Conservation (phyloP, 1,140 invertebrate genomes). For the Pantala flavescens region DNA sequence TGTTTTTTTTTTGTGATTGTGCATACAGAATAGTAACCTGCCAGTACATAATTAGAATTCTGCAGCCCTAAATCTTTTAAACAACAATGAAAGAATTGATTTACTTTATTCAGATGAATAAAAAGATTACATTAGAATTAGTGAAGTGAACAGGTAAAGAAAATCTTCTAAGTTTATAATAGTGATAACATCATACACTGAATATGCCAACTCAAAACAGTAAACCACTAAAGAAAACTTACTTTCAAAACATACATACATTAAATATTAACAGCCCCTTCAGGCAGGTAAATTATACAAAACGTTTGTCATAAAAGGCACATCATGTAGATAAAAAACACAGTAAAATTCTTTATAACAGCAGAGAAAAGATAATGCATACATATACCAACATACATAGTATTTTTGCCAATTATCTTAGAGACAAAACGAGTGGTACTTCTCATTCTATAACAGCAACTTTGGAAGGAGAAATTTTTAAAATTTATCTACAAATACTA, state of each 20-base stretch:
- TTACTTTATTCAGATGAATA: slow-evolving; percentile 13
- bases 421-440: no score
- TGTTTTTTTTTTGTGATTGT: no score
- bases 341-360: neutral
- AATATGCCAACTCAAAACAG: neutral
- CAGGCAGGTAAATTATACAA: neutral
- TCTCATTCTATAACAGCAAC: neutral
- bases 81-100: neutral
- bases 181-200: neutral
- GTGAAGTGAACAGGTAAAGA: slow-evolving; percentile 7
- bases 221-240: neutral
- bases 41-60: no score
- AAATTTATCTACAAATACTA: slow-evolving; percentile 1
- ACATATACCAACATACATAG: neutral
- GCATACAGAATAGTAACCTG: no score
- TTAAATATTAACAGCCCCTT: neutral
- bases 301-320: neutral
- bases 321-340: neutral
- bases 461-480: neutral
- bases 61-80: neutral
- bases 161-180: neutral
- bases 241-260: neutral
- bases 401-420: neutral
- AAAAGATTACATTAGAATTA: neutral
- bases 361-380: neutral